Evolutionary conservation across 2,113 vertebrate species (phyloP).

Genomic region (Phalacrocorax carbo): DNA sequence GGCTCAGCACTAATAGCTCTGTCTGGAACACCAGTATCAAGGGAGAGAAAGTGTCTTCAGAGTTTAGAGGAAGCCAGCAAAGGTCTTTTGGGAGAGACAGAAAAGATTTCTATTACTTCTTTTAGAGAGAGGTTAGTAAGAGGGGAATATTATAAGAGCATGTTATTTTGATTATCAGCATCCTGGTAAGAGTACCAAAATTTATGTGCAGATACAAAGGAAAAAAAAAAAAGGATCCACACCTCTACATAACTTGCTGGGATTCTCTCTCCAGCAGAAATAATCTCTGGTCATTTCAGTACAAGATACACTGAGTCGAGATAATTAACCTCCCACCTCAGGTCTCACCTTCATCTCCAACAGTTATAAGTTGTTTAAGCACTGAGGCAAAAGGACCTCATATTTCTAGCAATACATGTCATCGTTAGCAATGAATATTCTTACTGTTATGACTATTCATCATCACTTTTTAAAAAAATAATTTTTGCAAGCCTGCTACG

Average conservation of each 20-base stretch:
- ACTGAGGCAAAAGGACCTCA: not conserved
- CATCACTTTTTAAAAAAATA: not conserved
- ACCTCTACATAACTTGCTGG: not conserved
- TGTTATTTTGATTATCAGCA: not conserved
- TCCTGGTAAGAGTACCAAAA: not conserved
- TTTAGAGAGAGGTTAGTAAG: not conserved
- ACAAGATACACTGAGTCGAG: not conserved
- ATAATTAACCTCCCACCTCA: not conserved
- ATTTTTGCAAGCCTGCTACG: not conserved
- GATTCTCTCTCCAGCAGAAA: not conserved
- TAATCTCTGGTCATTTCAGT: not conserved
- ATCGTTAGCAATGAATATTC: not conserved
- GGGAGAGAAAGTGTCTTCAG: not conserved
- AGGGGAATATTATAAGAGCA: not conserved
- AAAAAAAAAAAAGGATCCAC: not conserved
- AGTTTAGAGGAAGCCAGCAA: slow-evolving; percentile 2
- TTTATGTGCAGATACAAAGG: not conserved
- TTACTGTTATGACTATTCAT: not conserved
- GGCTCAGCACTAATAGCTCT: slow-evolving; percentile 34
- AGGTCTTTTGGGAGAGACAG: not conserved
- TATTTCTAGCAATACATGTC: not conserved
- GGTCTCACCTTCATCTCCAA: not conserved
- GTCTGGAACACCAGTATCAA: slow-evolving; percentile 46
- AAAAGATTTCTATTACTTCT: not conserved
- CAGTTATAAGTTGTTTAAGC: not conserved